phyloP scores from a whole-genome alignment of 2,888 invertebrate genomes.

The Balanococcus diminutus region DNA sequence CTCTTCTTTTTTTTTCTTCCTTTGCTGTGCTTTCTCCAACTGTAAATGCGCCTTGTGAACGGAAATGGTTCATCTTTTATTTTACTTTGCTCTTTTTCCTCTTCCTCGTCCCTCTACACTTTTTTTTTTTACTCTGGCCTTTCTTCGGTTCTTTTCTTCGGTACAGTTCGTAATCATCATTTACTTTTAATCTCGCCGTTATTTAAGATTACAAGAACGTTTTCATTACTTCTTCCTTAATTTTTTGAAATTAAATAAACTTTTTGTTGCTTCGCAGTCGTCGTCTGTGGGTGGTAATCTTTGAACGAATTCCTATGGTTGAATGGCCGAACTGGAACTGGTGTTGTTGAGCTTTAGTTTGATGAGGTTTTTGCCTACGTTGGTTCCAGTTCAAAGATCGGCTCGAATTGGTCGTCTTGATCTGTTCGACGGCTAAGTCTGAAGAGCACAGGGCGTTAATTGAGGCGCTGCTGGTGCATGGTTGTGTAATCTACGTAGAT shows the following conservation, averaged over 20 bases:
- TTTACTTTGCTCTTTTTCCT: not conserved
- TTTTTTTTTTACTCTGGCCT: not conserved
- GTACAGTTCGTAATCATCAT: constrained; percentile 35
- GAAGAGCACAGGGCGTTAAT: not conserved
- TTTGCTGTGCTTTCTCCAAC: not conserved
- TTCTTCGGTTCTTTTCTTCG: not conserved
- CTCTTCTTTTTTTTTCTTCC: not conserved
- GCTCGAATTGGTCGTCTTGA: too few species aligned
- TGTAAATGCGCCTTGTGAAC: constrained; percentile 42
- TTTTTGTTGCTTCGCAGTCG: not conserved
- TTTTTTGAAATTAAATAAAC: constrained; percentile 40
- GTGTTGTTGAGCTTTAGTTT: constrained; percentile 15
- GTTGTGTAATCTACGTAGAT: not conserved
- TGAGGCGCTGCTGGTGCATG: not conserved
- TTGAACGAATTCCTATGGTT: not conserved
- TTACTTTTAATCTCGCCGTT: constrained; percentile 47
- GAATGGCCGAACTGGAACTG: not conserved
- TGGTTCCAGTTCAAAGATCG: not conserved
- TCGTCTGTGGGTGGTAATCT: not conserved
- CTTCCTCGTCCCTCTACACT: not conserved
- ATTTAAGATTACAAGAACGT: constrained; percentile 43
- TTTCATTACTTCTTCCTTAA: constrained; percentile 30
- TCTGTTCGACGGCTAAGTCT: too few species aligned
- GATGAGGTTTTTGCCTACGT: not conserved
- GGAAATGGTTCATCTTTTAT: constrained; percentile 38